Evolutionary conservation across 35 echinoderm and acorn worm genomes (phyloP), one percentile per base, ranked within the genome.

Genomic region (Ophioderma brevispina): DNA sequence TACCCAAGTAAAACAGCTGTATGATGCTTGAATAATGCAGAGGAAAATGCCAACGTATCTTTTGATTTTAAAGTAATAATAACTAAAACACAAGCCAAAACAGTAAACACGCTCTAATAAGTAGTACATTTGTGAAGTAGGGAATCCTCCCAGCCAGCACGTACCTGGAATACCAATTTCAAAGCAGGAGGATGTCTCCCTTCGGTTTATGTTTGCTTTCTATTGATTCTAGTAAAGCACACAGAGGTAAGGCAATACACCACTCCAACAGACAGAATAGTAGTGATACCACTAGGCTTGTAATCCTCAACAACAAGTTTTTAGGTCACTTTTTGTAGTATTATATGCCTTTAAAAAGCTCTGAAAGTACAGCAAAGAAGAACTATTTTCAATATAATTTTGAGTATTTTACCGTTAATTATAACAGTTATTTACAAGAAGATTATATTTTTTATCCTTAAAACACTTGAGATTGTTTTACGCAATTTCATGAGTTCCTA

Each of bases 211-310:
- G 81, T 35, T 93, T 90, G 79, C 75, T 93, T 50, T 99, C 94
- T 75, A 87, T 85, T 77, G 84, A 39, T 81, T 95, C 94, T 31
- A 87, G 83, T 28, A 99, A 78, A 28, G 91, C 87, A 32, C 25
- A 43, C 35, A 99, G 35, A n/a, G 97, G 97, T 18, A 99, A 75
- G 64, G 97, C 94, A 87, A 99, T 99, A 81, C 97, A 99, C 97
- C 97, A 99, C 76, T 99, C 97, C 75, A 94, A 76, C 37, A 99
- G 80, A 79, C 97, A 99, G 84, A 99, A 99, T 40, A 99, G 49
- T 46, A 99, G 83, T 21, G 97, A 99, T 23, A 99, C 91, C 32
- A 99, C 75, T 13, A 99, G 85, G 93, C 95, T 39, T 37, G 41
- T 15, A 15, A 78, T n/a, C n/a, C n/a, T n/a, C n/a, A n/a, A n/a